Evolutionary conservation across 2,888 invertebrate species (phyloP), one percentile per base, ranked within the genome.

Genomic region (Anthophora plumipes): DNA sequence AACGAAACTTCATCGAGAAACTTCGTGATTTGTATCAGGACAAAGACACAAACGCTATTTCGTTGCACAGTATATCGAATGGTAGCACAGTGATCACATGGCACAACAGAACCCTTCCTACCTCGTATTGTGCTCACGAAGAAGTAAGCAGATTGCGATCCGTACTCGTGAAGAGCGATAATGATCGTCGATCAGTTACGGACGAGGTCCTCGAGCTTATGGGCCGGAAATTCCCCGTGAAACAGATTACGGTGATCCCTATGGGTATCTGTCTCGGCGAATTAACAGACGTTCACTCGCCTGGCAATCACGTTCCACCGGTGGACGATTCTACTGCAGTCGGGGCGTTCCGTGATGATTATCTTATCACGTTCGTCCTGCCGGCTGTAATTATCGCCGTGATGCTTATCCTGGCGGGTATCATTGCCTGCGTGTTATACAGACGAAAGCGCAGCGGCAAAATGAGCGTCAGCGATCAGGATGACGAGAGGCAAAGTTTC

Each of bases 391-490:
- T 98, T 43, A 97, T 99, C 77, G 95, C 97, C 0, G 96, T 96
- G 25, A 98, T 99, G 97, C 94, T 99, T 52, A 93, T 98, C 17
- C 94, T 99, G 59, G 98, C 98, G 0, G 96, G 97, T 0, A 94
- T 98, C 71, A 96, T 98, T 71, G 98, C 98, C 0, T 98, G 98
- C 91, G 95, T 98, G 70, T 94, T 99, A 66, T 98, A 98, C 92
- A 95, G 97, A 87, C 95, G 97, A 89, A 95, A 97, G 84, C 95
- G 97, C 86, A 97, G 97, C 68, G 98, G 98, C 83, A 97, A 98
- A 94, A 96, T 97, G 96, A 96, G 96, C 89, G 94, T 97, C 80
- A 96, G 96, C 91, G 95, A 96, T 93, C 95, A 96, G 93, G 97
- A 97, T 90, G 97, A 97, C 90, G 97, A 97, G 88, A 95, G 97